Evolutionary conservation across 2,113 vertebrate genomes (phyloP).

Genomic region (Hyaena hyaena): DNA sequence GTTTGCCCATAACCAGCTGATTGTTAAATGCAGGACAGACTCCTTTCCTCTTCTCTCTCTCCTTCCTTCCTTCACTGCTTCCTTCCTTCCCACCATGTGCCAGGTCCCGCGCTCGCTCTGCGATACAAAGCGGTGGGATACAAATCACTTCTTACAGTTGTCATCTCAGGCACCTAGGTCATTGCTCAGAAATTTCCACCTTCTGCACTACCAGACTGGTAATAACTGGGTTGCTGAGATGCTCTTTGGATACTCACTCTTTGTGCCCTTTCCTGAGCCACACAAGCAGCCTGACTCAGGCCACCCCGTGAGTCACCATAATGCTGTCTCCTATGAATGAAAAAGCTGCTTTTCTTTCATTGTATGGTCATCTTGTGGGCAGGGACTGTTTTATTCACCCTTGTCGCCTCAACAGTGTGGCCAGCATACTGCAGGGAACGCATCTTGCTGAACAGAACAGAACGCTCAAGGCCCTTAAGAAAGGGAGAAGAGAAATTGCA

Average conservation of each 20-base stretch:
- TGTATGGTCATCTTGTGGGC: too few relatives aligned
- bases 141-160: neutral
- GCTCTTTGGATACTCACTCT: neutral
- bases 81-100: neutral
- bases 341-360: neutral
- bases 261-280: neutral
- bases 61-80: neutral
- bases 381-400: neutral
- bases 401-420: too few relatives aligned
- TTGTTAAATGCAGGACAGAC: too few relatives aligned
- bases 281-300: neutral
- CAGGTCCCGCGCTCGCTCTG: neutral
- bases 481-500: neutral
- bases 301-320: fast-evolving
- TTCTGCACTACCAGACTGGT: neutral
- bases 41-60: too few relatives aligned
- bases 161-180: too few relatives aligned
- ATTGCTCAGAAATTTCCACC: neutral
- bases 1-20: too few relatives aligned
- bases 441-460: neutral
- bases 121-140: too few relatives aligned
- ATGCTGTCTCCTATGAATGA: neutral
- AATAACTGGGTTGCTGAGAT: neutral
- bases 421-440: too few relatives aligned
- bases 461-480: neutral